Evolutionary conservation across 37 sponge, comb jelly and placozoan species (phyloP), one percentile per base, ranked within the genome.

Genomic region (Halichondria panicea): DNA sequence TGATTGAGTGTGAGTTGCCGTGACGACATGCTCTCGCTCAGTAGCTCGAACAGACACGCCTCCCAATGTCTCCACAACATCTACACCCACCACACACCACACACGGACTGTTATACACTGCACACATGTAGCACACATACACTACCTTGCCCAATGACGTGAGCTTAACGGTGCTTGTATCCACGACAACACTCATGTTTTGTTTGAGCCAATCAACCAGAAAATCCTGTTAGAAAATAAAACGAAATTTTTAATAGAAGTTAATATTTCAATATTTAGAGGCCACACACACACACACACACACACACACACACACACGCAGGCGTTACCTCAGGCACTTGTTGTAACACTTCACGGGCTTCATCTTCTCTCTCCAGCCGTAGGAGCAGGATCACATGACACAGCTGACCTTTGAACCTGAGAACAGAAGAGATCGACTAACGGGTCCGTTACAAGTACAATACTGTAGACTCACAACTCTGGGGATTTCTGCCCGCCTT

Each of bases 71-170:
- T n/a, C n/a, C n/a, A n/a, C n/a, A n/a, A n/a, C n/a, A n/a, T n/a
- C n/a, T n/a, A n/a, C n/a, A n/a, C n/a, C n/a, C n/a, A n/a, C n/a
- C n/a, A n/a, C n/a, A n/a, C n/a, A n/a, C n/a, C n/a, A n/a, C n/a
- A n/a, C n/a, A n/a, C n/a, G n/a, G n/a, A n/a, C n/a, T n/a, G n/a
- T n/a, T n/a, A n/a, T n/a, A n/a, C n/a, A n/a, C n/a, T n/a, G n/a
- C n/a, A n/a, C n/a, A n/a, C n/a, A n/a, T n/a, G n/a, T n/a, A n/a
- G n/a, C n/a, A n/a, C n/a, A 31, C 4, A 43, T 67, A 67, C 4
- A 19, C 9, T 55, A 80, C 81, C 71, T 71, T 68, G 22, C 81
- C 81, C 9, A 80, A 38, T 3, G 8, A 15, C 1, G 70, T 80
- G 21, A 80, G 60, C 19, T n/a, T 58, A 9, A 62, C 0, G 2